Base-by-base conservation (phyloP, 2,113 vertebrate genomes). In the Lipophrys pholis region DNA sequence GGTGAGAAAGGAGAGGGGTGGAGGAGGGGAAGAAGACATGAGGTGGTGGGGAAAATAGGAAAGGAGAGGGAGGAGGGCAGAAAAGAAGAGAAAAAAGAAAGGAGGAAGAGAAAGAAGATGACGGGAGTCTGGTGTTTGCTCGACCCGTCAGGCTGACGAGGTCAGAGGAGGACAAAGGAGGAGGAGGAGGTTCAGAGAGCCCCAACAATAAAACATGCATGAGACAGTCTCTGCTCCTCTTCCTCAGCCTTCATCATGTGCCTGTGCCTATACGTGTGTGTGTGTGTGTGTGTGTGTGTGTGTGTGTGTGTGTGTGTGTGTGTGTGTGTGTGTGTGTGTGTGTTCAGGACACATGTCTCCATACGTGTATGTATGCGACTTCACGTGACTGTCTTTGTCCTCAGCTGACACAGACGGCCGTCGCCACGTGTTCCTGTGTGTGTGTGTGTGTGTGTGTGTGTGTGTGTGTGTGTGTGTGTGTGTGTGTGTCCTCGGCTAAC, bases 161-260 rank as follows among this genome's bases (percentile, higher is more conserved):
- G 21, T 30, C 21, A 15, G 30, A 11, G 17, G n/a, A 16, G 39
- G 17, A 45, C 11, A 12, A 45, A 45, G 42, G 43, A 45, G 1
- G 41, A 10, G 14, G 40, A 38, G 21, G 0, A 80, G 56, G 85
- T 69, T 69, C 52, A 70, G 78, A 78, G 54, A 78, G 74, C 17
- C 50, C 14, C 59, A 68, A 80, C 76, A 73, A 82, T 90, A 76
- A 90, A 87, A 86, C 81, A 86, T 83, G 74, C 54, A 87, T 86
- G 83, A 87, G 70, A 36, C 56, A 14, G 67, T 63, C 51, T 14
- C 68, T 59, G 2, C 21, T 30, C 21, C 21, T 30, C 21, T 30
- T 30, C 21, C 21, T 30, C 21, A 30, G 21, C 4, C 21, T 30
- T 30, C 21, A 30, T 30, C 21, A 30, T 4, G 21, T 4, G 21